phyloP scores from a whole-genome alignment of 2,797 vertebrate genomes.

The Merluccius polli region DNA sequence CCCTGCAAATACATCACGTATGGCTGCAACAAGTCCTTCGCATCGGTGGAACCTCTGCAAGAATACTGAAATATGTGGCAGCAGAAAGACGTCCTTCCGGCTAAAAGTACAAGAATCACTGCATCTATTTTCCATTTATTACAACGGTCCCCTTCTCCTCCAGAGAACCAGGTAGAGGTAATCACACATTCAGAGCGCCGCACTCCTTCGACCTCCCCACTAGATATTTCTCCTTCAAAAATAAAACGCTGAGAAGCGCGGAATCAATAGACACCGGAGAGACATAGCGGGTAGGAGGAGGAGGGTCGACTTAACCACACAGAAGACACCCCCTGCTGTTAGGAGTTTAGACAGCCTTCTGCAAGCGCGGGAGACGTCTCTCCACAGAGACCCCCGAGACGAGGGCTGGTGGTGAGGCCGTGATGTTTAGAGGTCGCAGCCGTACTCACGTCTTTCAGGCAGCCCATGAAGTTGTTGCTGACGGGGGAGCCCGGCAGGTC shows the following conservation, averaged over 20 bases:
- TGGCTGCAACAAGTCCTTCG: background rate
- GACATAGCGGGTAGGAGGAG: background rate
- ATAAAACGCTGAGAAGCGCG: background rate
- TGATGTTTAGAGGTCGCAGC: background rate
- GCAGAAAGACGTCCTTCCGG: background rate
- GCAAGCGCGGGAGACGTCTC: background rate
- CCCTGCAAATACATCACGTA: background rate
- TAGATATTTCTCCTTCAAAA: background rate
- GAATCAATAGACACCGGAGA: background rate
- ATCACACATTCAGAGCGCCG: background rate
- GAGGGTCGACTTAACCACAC: background rate
- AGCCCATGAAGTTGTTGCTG: conserved; percentile 98
- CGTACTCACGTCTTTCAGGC: conserved; percentile 91
- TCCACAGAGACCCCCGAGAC: background rate
- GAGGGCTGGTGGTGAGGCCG: conserved; percentile 34
- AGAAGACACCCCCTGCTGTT: background rate
- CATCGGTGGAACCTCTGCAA: background rate
- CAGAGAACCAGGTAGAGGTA: background rate
- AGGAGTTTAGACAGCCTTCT: background rate
- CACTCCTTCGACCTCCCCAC: background rate
- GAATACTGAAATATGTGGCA: background rate
- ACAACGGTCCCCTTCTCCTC: background rate
- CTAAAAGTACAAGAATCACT: background rate
- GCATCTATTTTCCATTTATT: background rate
- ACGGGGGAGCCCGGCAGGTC: conserved; percentile 91